Percentiles rank a stretch among this genome's conserved stretches.
phyloP scores from a whole-genome alignment of 1,140 invertebrate species.

The Drosophila parvula region DNA sequence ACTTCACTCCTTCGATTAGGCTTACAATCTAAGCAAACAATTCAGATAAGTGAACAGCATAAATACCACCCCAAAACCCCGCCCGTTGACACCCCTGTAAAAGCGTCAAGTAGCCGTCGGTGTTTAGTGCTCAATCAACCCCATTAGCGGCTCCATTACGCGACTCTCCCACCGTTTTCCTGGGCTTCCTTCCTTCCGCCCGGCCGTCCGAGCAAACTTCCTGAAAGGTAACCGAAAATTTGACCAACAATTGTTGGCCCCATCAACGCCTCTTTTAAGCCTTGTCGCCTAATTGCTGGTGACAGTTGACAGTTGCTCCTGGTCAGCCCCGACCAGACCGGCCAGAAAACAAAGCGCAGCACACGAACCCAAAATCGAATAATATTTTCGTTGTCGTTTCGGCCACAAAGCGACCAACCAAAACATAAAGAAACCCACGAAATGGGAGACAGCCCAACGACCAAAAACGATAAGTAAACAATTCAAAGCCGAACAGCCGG shows the following conservation, averaged over 20 bases:
- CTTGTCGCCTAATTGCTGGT: constrained; percentile 75
- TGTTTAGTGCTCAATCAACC: constrained; percentile 45
- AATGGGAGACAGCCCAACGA: constrained; percentile 58
- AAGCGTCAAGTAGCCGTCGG: constrained; percentile 46
- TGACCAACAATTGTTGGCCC: constrained; percentile 41
- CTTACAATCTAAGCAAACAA: constrained; percentile 27
- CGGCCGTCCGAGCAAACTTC: constrained; percentile 22
- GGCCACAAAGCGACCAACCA: constrained; percentile 59
- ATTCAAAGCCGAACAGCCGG: constrained; percentile 37
- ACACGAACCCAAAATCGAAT: constrained; percentile 66
- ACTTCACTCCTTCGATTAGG: constrained; percentile 18
- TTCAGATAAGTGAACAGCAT: background rate
- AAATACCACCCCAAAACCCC: constrained; percentile 14
- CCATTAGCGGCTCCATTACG: constrained; percentile 47
- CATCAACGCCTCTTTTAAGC: constrained; percentile 61
- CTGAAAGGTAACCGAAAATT: constrained; percentile 58
- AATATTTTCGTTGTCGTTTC: constrained; percentile 78
- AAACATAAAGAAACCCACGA: constrained; percentile 54
- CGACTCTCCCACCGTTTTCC: constrained; percentile 7
- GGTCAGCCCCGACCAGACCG: constrained; percentile 9
- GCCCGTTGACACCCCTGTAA: background rate
- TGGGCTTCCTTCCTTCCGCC: constrained; percentile 9
- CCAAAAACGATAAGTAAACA: constrained; percentile 75
- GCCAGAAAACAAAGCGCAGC: constrained; percentile 28
- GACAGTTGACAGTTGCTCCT: constrained; percentile 61